Percentiles rank a stretch among this genome's conserved stretches.
These are phyloP conservation scores for Hydrolagus affinis DNA, from an alignment of 2,113 vertebrate genomes.

Conservation along the genomic window DNA sequence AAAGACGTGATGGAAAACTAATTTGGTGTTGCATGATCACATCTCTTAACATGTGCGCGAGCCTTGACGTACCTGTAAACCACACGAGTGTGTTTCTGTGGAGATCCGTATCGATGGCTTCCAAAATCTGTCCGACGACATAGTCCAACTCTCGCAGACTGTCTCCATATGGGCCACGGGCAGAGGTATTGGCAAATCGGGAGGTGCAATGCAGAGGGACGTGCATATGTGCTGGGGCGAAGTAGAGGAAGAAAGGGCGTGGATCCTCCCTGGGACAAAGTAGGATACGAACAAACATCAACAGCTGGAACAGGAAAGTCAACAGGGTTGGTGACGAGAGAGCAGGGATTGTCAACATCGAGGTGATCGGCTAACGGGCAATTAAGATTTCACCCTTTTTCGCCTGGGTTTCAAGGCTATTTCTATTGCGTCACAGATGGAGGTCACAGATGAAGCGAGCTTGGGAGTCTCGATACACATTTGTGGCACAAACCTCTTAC, in stretches of 20 bases:
- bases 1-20: too few species aligned
- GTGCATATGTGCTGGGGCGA: constrained; percentile 85
- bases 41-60: too few species aligned
- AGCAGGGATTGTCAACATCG: neutral
- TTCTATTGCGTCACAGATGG: too few species aligned
- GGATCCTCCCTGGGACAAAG: constrained; percentile 47
- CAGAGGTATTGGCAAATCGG: rapidly evolving
- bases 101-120: constrained; percentile 45
- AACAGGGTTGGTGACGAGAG: neutral
- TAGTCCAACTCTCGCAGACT: constrained; percentile 75
- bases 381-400: neutral
- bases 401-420: too few species aligned
- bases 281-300: too few species aligned
- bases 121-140: constrained; percentile 69
- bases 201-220: constrained; percentile 63
- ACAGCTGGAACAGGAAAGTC: constrained; percentile 1
- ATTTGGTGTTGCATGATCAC: too few species aligned
- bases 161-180: constrained; percentile 49
- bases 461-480: too few species aligned
- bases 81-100: constrained; percentile 72
- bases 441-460: too few species aligned
- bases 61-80: constrained; percentile 69
- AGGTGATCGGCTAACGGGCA: constrained; percentile 2
- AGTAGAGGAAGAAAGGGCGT: constrained; percentile 76
- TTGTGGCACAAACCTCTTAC: too few species aligned